Conservation (phyloP, 2,888 invertebrate species). For the Blastobasis adustella region DNA sequence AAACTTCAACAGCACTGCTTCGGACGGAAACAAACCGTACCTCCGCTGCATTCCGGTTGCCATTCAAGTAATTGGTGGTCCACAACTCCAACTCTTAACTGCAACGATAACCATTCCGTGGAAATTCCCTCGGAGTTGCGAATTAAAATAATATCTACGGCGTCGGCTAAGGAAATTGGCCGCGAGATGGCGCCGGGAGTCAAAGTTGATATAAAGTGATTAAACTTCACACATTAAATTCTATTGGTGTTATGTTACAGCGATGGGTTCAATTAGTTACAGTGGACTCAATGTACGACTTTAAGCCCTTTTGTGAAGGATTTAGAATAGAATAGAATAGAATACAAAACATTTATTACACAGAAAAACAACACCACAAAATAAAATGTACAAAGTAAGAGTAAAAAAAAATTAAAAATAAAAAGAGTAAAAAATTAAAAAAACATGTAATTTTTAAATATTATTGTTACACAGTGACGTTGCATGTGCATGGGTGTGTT, state of each 20-base stretch:
- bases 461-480: no score
- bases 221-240: conserved; percentile 43
- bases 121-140: conserved; percentile 45
- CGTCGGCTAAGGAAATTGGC: conserved; percentile 51
- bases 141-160: conserved; percentile 52
- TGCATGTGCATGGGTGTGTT: no score
- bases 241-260: conserved; percentile 20
- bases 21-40: conserved; percentile 29
- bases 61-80: conserved; percentile 51
- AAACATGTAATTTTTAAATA: no score
- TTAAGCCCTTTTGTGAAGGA: no score
- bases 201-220: conserved; percentile 53
- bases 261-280: conserved; percentile 2
- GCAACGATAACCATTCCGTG: conserved; percentile 45
- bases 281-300: no score
- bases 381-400: no score
- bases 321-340: no score
- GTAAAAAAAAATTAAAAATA: no score
- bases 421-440: no score
- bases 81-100: conserved; percentile 48
- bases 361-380: no score
- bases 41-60: conserved; percentile 34
- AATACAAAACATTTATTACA: no score
- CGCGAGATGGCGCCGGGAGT: conserved; percentile 44
- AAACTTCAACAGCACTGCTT: neutral